Evolutionary conservation across 2,888 invertebrate species (phyloP), one percentile per base, ranked within the genome.

Genomic region (Papilio demoleus): DNA sequence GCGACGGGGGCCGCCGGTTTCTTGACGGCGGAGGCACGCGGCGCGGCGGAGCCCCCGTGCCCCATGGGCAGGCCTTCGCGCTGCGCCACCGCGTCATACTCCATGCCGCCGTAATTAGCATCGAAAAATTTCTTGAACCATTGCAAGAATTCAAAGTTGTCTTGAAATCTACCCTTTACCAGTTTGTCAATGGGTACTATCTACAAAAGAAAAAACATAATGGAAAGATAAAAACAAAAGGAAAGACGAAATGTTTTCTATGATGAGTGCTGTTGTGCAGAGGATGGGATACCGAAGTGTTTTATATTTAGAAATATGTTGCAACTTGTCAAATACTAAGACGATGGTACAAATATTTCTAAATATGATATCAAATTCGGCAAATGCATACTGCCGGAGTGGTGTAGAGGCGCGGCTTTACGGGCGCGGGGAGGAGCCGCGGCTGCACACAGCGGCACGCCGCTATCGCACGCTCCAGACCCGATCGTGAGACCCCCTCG

Each of bases 91-190:
- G 99, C 96, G 93, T 99, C 97, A 92, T 99, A 99, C 75, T 98
- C 97, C 83, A 95, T 94, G 86, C 98, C 98, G 89, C 97, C 96
- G 94, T 98, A 99, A 94, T 99, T 99, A 81, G 99, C 99, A 93
- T 99, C 99, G 93, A 99, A 99, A 94, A 99, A 99, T 92, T 99
- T 98, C 95, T 99, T 99, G 95, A 99, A 99, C 99, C 99, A 99
- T 94, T 99, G 99, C 82, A 99, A 96, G 94, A 99, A 99, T 93
- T 99, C 99, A 95, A 99, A 99, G 94, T 99, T 99, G 94, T 99
- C 99, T 95, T 99, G 99, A 94, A 99, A 99, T 82, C 98, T 96
- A 90, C 98, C 99, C 94, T 99, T 99, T 90, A 99, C 97, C 94
- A 99, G 95, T 93, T 94, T 96, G 94, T 98, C 98, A 87, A 98